Conservation (phyloP, 1,140 invertebrate species). For the Drosophila novamexicana region DNA sequence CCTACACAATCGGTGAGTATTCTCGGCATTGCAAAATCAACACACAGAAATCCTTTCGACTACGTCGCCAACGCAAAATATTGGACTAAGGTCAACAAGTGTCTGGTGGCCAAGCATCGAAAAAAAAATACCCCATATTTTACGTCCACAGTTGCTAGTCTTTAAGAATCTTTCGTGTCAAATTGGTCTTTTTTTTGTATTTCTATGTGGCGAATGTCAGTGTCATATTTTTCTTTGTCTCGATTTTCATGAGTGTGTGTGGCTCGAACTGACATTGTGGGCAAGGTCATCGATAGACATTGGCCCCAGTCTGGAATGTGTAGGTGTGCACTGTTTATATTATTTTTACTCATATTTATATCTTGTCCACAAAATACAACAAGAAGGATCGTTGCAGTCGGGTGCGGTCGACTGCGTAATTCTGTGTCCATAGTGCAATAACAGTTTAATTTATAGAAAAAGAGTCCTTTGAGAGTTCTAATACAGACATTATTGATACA, state of each 20-base stretch:
- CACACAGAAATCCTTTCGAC: not conserved
- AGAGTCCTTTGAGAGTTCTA: no score
- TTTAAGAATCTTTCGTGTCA: conserved; percentile 40
- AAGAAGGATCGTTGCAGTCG: not conserved
- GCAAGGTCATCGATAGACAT: conserved; percentile 73
- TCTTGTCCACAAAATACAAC: not conserved
- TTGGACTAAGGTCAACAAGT: conserved; percentile 62
- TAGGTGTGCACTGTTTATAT: conserved; percentile 49
- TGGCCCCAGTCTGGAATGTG: conserved; percentile 35
- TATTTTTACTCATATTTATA: conserved; percentile 3
- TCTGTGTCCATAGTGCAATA: no score
- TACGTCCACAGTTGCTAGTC: not conserved
- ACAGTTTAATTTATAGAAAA: no score
- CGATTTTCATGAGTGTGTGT: conserved; percentile 14
- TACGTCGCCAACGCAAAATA: conserved; percentile 13
- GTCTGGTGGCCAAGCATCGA: conserved; percentile 42
- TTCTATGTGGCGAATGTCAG: conserved; percentile 19
- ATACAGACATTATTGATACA: no score
- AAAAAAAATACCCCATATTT: not conserved
- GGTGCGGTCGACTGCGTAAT: not conserved
- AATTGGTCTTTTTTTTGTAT: conserved; percentile 26
- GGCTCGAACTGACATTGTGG: conserved; percentile 38
- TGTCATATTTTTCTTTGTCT: conserved; percentile 19
- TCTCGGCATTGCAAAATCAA: not conserved
- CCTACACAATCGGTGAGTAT: conserved; percentile 91